Evolutionary conservation across 2,888 invertebrate genomes (phyloP).

Genomic region (Agrotis clavis): DNA sequence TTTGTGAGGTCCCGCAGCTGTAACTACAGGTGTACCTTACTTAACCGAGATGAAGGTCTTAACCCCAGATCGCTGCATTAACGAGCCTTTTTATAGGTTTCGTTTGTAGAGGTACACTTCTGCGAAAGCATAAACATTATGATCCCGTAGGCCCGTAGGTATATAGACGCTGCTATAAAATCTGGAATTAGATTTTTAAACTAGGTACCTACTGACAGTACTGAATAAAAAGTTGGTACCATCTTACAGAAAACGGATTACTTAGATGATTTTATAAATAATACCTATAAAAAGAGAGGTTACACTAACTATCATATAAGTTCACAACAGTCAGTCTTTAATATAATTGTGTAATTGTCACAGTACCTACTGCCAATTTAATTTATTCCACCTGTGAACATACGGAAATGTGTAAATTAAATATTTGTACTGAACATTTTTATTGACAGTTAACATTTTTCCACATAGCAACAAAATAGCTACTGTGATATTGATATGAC

Average conservation of each 20-base stretch:
- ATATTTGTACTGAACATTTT: slow-evolving; percentile 18
- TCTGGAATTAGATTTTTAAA: slow-evolving; percentile 9
- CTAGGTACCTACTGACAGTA: too few relatives aligned
- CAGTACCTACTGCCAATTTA: slow-evolving; percentile 32
- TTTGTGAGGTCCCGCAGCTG: slow-evolving; percentile 58
- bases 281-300: too few relatives aligned
- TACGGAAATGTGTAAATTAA: slow-evolving; percentile 27
- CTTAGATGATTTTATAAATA: neutral
- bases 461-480: slow-evolving; percentile 31
- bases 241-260: neutral
- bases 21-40: slow-evolving; percentile 44
- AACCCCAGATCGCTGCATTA: slow-evolving; percentile 39
- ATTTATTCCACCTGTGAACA: slow-evolving; percentile 51
- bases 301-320: neutral
- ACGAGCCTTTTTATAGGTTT: slow-evolving; percentile 41
- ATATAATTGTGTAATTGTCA: slow-evolving; percentile 37
- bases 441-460: slow-evolving; percentile 33
- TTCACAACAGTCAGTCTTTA: neutral
- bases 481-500: slow-evolving; percentile 3
- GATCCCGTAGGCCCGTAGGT: slow-evolving; percentile 15
- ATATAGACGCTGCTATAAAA: slow-evolving; percentile 44
- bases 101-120: slow-evolving; percentile 19
- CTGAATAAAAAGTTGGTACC: too few relatives aligned
- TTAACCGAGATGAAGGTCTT: slow-evolving; percentile 48
- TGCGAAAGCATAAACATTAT: slow-evolving; percentile 31